A percentile compares a stretch with the other conserved stretches of the same genome.
These are phyloP conservation scores for Suncus etruscus DNA, from an alignment of 2,113 vertebrate species.

Conservation along the genomic window DNA sequence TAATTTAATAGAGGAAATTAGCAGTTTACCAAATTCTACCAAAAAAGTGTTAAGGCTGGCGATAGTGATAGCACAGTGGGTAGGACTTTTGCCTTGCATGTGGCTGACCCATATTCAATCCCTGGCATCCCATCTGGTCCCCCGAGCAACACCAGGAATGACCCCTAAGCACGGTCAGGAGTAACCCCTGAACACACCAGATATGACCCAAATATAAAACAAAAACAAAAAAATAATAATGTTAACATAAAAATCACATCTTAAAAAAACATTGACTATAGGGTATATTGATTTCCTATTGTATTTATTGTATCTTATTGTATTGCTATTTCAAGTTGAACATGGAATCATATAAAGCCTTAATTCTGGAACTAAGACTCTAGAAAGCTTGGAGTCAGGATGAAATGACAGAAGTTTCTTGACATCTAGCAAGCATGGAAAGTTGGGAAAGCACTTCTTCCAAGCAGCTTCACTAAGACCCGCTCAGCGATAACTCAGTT, in stretches of 20 bases:
- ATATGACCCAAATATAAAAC: too few species aligned
- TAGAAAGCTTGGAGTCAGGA: neutral
- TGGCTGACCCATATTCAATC: too few species aligned
- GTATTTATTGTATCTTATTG: neutral
- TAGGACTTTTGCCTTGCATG: too few species aligned
- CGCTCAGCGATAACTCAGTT: neutral
- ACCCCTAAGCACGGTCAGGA: too few species aligned
- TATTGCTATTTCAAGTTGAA: neutral
- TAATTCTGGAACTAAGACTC: neutral
- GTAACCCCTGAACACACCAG: too few species aligned
- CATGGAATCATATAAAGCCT: neutral
- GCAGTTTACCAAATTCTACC: neutral
- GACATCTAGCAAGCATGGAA: neutral
- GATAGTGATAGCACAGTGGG: too few species aligned
- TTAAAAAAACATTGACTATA: neutral
- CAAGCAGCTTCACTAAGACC: neutral
- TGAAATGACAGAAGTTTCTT: neutral
- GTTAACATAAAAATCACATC: neutral
- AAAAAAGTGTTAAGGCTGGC: neutral
- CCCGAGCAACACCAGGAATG: too few species aligned
- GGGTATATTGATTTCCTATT: neutral
- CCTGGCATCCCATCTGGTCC: too few species aligned
- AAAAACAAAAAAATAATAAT: neutral
- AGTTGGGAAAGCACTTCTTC: neutral
- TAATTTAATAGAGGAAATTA: neutral